Base-by-base conservation (phyloP, 2,797 vertebrate genomes). In the Atherinosoma microstoma region DNA sequence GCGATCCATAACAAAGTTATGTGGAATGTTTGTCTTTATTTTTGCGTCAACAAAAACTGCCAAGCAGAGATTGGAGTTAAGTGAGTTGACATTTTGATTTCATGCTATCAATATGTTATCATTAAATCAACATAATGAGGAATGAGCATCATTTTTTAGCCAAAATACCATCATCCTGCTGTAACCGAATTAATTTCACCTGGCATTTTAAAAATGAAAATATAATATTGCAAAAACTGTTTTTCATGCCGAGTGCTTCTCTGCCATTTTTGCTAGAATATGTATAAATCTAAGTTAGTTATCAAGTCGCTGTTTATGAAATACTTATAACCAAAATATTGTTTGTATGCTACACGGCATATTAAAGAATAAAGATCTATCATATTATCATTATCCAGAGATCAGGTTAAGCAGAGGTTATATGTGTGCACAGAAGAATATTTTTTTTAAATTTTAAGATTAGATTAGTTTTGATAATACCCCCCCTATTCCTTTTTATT, bases 71-170 rank as follows among this genome's bases (percentile, higher is more conserved):
- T 75, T 58, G 18, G 34, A 78, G 82, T 79, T 70, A 59, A 32
- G 71, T 53, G 47, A 62, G 30, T 30, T 62, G 34, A 58, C 7
- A 65, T 64, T 61, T 58, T 53, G 32, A 69, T 76, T 36, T 64
- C 16, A 30, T 53, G 18, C 7, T 64, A 22, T 77, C 56, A 57
- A 30, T 77, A 34, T 68, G 38, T 78, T 85, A 80, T 82, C 51
- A 8, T 54, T 80, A 51, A 78, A 49, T 87, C 90, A 90, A 82
- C 73, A 76, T 59, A 64, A 35, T 70, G 18, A 79, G 54, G 83
- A 84, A 75, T 78, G 74, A 70, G 20, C 29, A 32, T 62, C 2
- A 51, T 61, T 60, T 60, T 72, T 58, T 35, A 3, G 83, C 83
- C 78, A 87, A 81, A 86, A 67, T 62, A 63, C 36, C 57, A 60